Evolutionary conservation across 2,113 vertebrate species (phyloP).

Genomic region (Ibidorhyncha struthersii): DNA sequence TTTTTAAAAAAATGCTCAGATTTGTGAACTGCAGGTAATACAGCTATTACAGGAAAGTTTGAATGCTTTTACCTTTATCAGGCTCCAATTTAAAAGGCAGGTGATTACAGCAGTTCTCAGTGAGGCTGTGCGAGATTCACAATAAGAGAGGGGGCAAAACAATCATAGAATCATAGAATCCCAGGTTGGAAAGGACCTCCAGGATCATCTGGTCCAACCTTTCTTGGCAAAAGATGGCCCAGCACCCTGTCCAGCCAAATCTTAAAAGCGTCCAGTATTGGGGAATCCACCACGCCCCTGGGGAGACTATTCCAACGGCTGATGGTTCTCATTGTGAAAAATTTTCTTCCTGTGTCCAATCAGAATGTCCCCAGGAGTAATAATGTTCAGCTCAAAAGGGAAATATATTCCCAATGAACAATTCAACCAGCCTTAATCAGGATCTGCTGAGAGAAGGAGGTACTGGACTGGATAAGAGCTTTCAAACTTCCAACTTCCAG

Average conservation of each 20-base stretch:
- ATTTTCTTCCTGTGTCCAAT: neutral
- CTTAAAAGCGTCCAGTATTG: neutral
- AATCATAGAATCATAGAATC: neutral
- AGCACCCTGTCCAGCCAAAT: neutral
- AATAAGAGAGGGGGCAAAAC: neutral
- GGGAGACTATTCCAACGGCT: neutral
- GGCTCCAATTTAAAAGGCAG: neutral
- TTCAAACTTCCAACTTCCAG: too few relatives aligned
- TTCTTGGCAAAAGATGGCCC: neutral
- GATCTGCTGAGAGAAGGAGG: neutral
- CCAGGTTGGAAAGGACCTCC: too few relatives aligned
- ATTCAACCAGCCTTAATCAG: neutral
- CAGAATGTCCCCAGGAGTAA: neutral
- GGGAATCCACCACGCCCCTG: neutral
- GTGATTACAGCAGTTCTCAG: neutral
- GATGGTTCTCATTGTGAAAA: neutral
- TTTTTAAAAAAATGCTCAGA: neutral
- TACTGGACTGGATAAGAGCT: neutral
- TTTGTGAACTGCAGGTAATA: neutral
- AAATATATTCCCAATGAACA: neutral
- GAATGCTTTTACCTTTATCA: neutral
- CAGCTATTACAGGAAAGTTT: neutral
- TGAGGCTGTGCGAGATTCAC: neutral
- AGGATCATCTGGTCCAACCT: too few relatives aligned
- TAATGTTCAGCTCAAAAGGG: neutral